Percentiles rank a stretch among this genome's conserved stretches.
These are phyloP conservation scores for Odontomachus brunneus DNA, from an alignment of 1,140 invertebrate species.

Conservation along the genomic window DNA sequence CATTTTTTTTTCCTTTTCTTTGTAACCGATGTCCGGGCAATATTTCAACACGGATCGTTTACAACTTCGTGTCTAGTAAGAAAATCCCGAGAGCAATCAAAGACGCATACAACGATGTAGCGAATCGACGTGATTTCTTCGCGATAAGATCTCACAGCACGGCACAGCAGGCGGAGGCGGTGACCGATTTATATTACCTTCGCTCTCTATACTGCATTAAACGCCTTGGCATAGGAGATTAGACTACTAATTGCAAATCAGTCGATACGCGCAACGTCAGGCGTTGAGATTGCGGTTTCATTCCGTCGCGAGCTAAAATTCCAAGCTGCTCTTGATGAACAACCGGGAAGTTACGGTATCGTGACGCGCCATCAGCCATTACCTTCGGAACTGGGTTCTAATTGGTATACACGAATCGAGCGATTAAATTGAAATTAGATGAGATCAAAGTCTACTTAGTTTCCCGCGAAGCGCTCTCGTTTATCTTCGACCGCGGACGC, in stretches of 20 bases:
- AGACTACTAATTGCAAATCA: conserved; percentile 35
- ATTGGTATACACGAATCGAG: neutral
- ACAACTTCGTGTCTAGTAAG: conserved; percentile 6
- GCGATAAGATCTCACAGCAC: conserved; percentile 23
- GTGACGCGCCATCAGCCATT: neutral
- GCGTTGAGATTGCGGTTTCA: conserved; percentile 17
- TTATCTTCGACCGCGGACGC: no score
- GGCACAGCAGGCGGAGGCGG: no score
- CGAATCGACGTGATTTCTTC: conserved; percentile 44
- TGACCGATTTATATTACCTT: neutral
- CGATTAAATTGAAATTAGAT: conserved; percentile 17
- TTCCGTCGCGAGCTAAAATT: neutral
- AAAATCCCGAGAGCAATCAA: conserved; percentile 19
- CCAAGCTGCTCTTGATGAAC: neutral
- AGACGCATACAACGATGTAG: conserved; percentile 14
- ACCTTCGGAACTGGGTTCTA: neutral
- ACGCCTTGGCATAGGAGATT: conserved; percentile 23
- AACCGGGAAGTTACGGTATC: neutral
- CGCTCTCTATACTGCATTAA: neutral
- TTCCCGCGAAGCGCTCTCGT: no score
- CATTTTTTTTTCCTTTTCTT: neutral
- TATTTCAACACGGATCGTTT: conserved; percentile 6
- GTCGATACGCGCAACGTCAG: conserved; percentile 8
- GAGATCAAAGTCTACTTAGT: no score
- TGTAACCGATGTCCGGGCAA: neutral